Base-by-base conservation (phyloP, 2,888 invertebrate genomes). In the Chaetogeoica ovagalla region DNA sequence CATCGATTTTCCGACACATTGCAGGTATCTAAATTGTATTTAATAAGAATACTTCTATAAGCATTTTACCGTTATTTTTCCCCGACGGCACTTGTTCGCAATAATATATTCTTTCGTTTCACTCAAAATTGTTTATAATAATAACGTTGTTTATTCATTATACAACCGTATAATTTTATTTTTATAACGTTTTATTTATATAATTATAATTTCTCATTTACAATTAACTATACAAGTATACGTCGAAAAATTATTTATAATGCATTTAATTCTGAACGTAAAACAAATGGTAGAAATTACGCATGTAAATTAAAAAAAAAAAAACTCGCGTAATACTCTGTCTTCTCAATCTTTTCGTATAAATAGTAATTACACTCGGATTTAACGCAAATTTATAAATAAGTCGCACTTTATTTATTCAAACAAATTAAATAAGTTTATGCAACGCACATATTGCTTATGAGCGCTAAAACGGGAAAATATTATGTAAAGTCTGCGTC, bases 341-440 rank as follows among this genome's bases (percentile, higher is more conserved):
- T 63, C 11, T 21, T 17, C 21, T 4, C 2, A 30, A 21, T 39
- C 63, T 74, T 65, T 23, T 21, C 39, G 19, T 30, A 73, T 73
- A 73, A 55, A 11, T 63, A 30, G 30, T 63, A 37, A 74, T 74
- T 74, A 74, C 39, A 30, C 55, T 21, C 37, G 0, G 55, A 17
- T 62, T 73, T 62, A 62, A 37, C 21, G 65, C 11, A 55, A 30
- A 74, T 74, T 65, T 55, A 74, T 74, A 65, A 74, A 65, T 65
- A 21, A 65, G 39, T 65, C 63, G 65, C 55, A 65, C 8, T 65
- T 74, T 55, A 55, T 39, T 74, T 65, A 55, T 73, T 65, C 55
- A 55, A 11, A 65, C 39, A 65, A 39, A 65, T 74, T 65, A 74
- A 74, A 74, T 57, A 74, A 74, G 37, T 65, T 37, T 74, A 23